These are phyloP conservation scores for Apotomis turbidana DNA, from an alignment of 2,888 invertebrate species.

Conservation along the genomic window DNA sequence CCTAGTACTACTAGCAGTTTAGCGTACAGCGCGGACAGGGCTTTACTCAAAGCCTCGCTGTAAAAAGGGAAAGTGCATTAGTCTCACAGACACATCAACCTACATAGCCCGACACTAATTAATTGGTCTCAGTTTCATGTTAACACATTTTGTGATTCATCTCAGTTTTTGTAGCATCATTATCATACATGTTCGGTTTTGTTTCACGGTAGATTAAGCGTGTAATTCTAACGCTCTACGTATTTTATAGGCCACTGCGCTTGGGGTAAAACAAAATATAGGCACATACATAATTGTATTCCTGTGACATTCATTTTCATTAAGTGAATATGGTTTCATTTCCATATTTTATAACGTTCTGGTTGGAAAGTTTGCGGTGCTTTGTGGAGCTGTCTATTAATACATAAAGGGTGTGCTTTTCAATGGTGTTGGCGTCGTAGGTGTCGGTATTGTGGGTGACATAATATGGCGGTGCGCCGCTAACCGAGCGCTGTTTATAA, in stretches of 20 bases:
- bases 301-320: slow-evolving; percentile 14
- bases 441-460: slow-evolving; percentile 58
- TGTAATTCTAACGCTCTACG: slow-evolving; percentile 28
- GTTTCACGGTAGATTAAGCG: slow-evolving; percentile 20
- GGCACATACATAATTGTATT: background rate
- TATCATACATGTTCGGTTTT: slow-evolving; percentile 19
- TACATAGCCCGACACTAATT: background rate
- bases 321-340: slow-evolving; percentile 40
- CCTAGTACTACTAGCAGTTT: slow-evolving; percentile 93
- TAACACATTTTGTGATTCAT: slow-evolving; percentile 22
- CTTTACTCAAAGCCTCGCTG: slow-evolving; percentile 88
- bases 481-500: slow-evolving; percentile 35
- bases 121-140: slow-evolving; percentile 18
- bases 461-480: slow-evolving; percentile 55
- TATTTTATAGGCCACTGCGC: slow-evolving; percentile 26
- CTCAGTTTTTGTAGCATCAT: slow-evolving; percentile 34
- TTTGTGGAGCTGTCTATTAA: slow-evolving; percentile 64
- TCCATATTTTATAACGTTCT: slow-evolving; percentile 57
- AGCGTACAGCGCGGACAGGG: slow-evolving; percentile 92
- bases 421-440: slow-evolving; percentile 64
- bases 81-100: background rate
- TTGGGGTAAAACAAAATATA: slow-evolving; percentile 25
- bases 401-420: slow-evolving; percentile 65
- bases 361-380: slow-evolving; percentile 53
- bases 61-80: slow-evolving; percentile 48